Base-by-base conservation (phyloP, 2,113 vertebrate species). In the Stigmatopora nigra region DNA sequence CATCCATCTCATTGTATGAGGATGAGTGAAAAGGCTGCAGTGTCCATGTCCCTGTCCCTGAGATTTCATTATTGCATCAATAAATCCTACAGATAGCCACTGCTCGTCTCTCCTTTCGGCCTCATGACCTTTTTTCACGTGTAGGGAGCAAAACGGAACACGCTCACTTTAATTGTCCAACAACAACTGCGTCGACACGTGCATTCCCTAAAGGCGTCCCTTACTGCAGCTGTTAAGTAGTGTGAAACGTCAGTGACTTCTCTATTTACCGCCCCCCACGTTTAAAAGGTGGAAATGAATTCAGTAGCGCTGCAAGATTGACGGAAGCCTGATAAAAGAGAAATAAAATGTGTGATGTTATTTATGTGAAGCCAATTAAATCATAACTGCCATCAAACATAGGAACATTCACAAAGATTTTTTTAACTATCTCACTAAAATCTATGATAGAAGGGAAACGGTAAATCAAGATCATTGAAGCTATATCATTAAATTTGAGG, bases 61-160 rank as follows among this genome's bases (percentile, higher is more conserved):
- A 80, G 76, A 78, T 84, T 78, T 79, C 78, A 85, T 86, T 88
- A 89, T 85, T 88, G 82, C 72, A 72, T 52, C 78, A 74, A 89
- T 87, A 86, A 88, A 85, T 88, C 84, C 79, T 82, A 20, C 20
- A 69, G 61, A 77, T 74, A 13, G 41, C 64, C 61, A 63, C 7
- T 5, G 31, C n/a, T 2, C 14, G 14, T 36, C 46, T 19, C 7
- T 52, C 57, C n/a, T 17, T 20, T 44, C 19, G 15, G 17, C 59
- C 63, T 52, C 3, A 48, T 70, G 35, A 36, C 52, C 68, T 13
- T 58, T 1, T n/a, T 67, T 41, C 67, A 45, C 69, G 52, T 31
- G 65, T 71, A 49, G 20, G 70, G 35, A 69, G 61, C 74, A 67
- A 70, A 65, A 81, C 67, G 13, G 1, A 36, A 31, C 16, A 48